Percentiles rank a stretch among this genome's conserved stretches.
Conservation (phyloP, 2,888 invertebrate species). For the Epinotia bilunana region DNA sequence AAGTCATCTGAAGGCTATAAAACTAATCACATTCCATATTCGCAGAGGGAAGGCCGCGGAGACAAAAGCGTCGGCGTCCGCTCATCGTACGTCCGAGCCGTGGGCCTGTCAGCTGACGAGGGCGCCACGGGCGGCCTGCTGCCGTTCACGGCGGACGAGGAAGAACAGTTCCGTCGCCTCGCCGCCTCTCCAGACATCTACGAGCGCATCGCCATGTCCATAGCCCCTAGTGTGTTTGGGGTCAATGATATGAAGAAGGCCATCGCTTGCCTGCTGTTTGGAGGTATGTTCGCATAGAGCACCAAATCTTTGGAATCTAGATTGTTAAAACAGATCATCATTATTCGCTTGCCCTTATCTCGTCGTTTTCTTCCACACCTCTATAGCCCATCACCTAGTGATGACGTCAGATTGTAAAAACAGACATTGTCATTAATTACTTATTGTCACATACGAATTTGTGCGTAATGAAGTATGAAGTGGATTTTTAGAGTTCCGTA, state of each 20-base stretch:
- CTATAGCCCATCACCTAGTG: too few species aligned
- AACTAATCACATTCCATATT: conserved; percentile 32
- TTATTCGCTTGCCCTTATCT: too few species aligned
- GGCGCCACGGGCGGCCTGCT: conserved; percentile 89
- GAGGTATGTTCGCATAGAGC: conserved; percentile 82
- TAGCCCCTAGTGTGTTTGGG: conserved; percentile 99
- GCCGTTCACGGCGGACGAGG: conserved; percentile 78
- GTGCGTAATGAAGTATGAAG: too few species aligned
- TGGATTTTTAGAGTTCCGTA: too few species aligned
- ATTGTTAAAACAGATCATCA: too few species aligned
- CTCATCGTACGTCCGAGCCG: conserved; percentile 96
- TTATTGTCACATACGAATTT: too few species aligned
- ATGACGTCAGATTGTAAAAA: too few species aligned
- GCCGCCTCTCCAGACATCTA: conserved; percentile 94
- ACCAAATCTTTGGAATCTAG: too few species aligned
- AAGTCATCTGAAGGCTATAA: too few species aligned
- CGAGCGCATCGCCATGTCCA: conserved; percentile 93
- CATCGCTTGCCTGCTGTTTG: conserved; percentile 97
- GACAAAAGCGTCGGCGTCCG: conserved; percentile 95
- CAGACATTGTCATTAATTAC: too few species aligned
- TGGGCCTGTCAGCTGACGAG: conserved; percentile 95
- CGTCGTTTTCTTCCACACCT: too few species aligned
- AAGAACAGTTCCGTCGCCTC: conserved; percentile 91
- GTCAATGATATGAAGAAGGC: conserved; percentile 98
- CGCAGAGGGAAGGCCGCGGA: conserved; percentile 87